Conservation (phyloP, 1,140 invertebrate species). For the Monomorium pharaonis region DNA sequence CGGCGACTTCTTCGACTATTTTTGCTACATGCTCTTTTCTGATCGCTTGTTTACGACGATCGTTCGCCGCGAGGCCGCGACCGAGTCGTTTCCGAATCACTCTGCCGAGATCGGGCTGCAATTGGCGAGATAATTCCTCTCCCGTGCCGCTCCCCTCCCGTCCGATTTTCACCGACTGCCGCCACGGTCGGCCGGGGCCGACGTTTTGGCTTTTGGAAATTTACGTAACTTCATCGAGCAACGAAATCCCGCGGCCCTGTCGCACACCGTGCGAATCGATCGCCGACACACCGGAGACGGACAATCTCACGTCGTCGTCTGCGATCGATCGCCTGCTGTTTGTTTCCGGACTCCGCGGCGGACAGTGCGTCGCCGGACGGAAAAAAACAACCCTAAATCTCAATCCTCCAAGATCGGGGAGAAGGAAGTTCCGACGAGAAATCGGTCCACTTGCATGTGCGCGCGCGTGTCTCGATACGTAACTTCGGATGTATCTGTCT, state of each 20-base stretch:
- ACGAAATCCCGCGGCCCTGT: conserved; percentile 30
- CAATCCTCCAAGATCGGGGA: not conserved
- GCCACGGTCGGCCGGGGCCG: not conserved
- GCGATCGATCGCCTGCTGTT: conserved; percentile 43
- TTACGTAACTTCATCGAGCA: conserved; percentile 37
- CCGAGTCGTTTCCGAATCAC: not conserved
- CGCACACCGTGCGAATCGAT: conserved; percentile 24
- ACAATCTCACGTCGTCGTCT: conserved; percentile 14
- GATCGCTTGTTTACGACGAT: conserved; percentile 40
- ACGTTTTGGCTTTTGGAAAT: not conserved
- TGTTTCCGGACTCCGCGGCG: not conserved
- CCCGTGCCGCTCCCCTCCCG: not conserved
- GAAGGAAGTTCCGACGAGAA: not conserved
- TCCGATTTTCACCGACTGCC: conserved; percentile 17
- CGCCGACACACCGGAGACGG: conserved; percentile 6
- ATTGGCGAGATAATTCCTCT: conserved; percentile 1
- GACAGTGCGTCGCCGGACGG: not conserved
- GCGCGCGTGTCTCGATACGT: not conserved
- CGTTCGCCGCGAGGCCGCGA: not conserved
- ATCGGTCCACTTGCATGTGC: not conserved
- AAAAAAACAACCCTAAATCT: conserved; percentile 38
- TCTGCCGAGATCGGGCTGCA: not conserved
- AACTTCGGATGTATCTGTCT: not conserved
- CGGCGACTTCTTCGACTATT: conserved; percentile 66
- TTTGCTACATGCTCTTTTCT: conserved; percentile 78